Evolutionary conservation across 2,797 vertebrate species (phyloP), one percentile per base, ranked within the genome.

Genomic region (Spinibarbus caldwelli): DNA sequence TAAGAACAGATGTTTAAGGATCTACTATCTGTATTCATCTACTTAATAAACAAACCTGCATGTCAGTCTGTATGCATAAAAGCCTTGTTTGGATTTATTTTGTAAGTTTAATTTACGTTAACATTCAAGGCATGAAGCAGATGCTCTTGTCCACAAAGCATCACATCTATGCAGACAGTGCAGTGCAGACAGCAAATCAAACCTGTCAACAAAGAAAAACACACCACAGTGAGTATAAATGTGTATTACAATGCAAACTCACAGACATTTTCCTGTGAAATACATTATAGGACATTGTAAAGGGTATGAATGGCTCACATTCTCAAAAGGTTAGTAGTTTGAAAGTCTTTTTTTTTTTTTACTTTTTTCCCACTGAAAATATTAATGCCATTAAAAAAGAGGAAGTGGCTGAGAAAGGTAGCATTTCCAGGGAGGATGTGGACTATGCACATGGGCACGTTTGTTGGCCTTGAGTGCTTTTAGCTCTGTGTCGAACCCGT

Each of bases 351-450:
- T 5, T 59, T 1, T 38, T 67, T 78, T n/a, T 72, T 73, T 79
- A 82, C 41, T 86, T 86, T 86, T 92, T 94, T 95, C 91, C 94
- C 91, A 89, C 88, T 84, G 64, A 19, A 91, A 90, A 91, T 34
- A 81, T 89, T 92, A 67, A 79, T 73, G 34, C 87, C 89, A 87
- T 90, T 83, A 72, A 87, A 82, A 90, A 87, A 87, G 89, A 92
- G 91, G 91, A 93, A 91, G 91, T 91, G 81, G 52, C 41, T 23
- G 10, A 41, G 41, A 64, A 47, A 73, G 23, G 72, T 77, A 66
- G 38, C 7, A 87, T 92, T 95, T 95, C 93, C 95, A 94, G 85
- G 90, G 90, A 94, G 95, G 95, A 96, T 93, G 92, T 93, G 91
- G 93, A 90, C 90, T 86, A 90, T 91, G 87, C 86, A 93, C 90